These are phyloP conservation scores for Psilopsiagon aymara DNA, from an alignment of 2,113 vertebrate species.

Conservation along the genomic window DNA sequence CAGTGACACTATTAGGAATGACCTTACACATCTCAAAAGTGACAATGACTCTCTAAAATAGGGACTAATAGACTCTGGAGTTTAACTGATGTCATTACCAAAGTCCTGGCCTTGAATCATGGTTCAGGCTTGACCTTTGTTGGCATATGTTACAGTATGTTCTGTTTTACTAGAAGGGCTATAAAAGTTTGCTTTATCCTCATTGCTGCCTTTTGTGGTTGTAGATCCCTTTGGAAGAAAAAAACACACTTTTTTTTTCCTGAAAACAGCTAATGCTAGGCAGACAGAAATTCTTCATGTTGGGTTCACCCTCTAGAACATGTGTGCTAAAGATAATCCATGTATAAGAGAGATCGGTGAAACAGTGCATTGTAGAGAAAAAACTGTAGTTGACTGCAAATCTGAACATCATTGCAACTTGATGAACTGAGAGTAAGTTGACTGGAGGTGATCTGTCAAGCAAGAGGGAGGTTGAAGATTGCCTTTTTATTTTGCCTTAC, in stretches of 20 bases:
- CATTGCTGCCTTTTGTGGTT: too few relatives aligned
- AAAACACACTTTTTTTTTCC: background rate
- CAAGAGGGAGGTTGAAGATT: background rate
- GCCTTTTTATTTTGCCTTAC: background rate
- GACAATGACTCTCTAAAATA: background rate
- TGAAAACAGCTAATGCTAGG: background rate
- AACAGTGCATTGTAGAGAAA: accelerated
- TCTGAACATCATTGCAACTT: background rate
- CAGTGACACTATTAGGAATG: background rate
- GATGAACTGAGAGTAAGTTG: background rate
- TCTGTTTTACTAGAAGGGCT: background rate
- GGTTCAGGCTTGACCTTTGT: background rate
- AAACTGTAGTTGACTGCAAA: background rate
- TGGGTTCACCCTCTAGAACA: background rate
- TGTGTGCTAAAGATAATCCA: accelerated
- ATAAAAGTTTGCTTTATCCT: background rate
- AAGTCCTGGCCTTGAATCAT: background rate
- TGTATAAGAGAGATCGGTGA: background rate
- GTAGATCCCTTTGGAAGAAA: background rate
- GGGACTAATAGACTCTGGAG: background rate
- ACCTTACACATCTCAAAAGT: background rate
- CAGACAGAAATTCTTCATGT: background rate
- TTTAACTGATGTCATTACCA: background rate
- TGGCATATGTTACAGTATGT: background rate
- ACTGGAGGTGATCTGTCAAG: background rate